Conservation (phyloP, 2,113 vertebrate species). For the Gasterosteus nipponicus region DNA sequence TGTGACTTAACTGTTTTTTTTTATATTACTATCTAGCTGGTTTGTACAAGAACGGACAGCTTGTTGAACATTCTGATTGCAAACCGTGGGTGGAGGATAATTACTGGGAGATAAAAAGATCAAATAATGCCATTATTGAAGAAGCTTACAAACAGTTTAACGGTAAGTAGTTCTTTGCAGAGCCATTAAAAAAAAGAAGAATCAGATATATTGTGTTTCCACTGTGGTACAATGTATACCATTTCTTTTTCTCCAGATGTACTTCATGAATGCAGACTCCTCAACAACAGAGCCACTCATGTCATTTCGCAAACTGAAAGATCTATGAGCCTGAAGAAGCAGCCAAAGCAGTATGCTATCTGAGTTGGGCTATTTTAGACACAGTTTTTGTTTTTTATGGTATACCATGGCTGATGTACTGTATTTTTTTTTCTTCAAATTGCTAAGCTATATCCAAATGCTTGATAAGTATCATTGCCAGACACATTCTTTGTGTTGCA, state of each 20-base stretch:
- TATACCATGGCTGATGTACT: slow-evolving; percentile 56
- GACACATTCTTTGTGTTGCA: slow-evolving; percentile 58
- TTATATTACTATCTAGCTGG: slow-evolving; percentile 66
- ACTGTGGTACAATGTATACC: neutral
- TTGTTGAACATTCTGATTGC: slow-evolving; percentile 76
- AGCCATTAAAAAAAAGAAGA: neutral
- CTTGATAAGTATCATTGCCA: slow-evolving; percentile 63
- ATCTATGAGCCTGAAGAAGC: slow-evolving; percentile 80
- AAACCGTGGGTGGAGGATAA: slow-evolving; percentile 85
- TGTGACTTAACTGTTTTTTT: neutral
- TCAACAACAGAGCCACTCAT: slow-evolving; percentile 84
- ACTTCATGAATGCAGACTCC: slow-evolving; percentile 84
- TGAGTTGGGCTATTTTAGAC: slow-evolving; percentile 58
- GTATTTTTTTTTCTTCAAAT: slow-evolving; percentile 57
- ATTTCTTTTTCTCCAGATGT: slow-evolving; percentile 73
- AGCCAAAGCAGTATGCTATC: slow-evolving; percentile 82
- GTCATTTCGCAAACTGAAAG: slow-evolving; percentile 82
- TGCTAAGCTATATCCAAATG: slow-evolving; percentile 63
- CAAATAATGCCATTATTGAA: slow-evolving; percentile 82
- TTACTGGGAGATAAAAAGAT: slow-evolving; percentile 84
- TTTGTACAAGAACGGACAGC: slow-evolving; percentile 81
- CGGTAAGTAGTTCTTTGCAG: slow-evolving; percentile 64
- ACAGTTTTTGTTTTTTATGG: slow-evolving; percentile 33
- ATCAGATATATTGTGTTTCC: neutral
- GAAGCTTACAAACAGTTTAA: slow-evolving; percentile 85